Conservation (phyloP, 1,140 invertebrate species). For the Eupeodes corollae region DNA sequence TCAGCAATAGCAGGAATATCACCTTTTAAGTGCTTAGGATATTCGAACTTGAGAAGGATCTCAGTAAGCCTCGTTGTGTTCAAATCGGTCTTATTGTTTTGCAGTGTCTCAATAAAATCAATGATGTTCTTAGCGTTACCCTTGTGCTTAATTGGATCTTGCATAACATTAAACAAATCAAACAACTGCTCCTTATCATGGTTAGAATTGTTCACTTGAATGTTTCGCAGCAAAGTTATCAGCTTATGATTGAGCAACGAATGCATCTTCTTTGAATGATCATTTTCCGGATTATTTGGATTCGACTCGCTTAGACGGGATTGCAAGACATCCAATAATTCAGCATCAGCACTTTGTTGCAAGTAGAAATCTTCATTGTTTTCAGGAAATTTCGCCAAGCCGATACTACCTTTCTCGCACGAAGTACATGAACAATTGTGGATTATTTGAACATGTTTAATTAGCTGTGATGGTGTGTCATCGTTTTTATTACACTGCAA, state of each 20-base stretch:
- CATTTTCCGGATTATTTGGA: not conserved
- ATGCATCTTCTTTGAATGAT: not conserved
- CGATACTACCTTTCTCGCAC: conserved; percentile 32
- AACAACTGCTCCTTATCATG: conserved; percentile 14
- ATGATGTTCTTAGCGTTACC: conserved; percentile 19
- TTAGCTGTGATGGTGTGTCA: conserved; percentile 41
- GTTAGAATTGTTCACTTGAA: conserved; percentile 11
- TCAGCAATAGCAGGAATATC: too few species aligned
- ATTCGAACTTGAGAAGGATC: conserved; percentile 12
- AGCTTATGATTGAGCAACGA: conserved; percentile 9
- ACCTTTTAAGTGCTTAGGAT: not conserved
- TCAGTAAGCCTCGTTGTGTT: conserved; percentile 16
- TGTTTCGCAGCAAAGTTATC: conserved; percentile 14
- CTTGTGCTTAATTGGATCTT: conserved; percentile 10
- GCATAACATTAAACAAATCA: conserved; percentile 12
- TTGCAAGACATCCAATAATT: not conserved
- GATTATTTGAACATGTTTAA: conserved; percentile 52
- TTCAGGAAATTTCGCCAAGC: not conserved
- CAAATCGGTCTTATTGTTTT: conserved; percentile 16
- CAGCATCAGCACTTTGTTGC: not conserved
- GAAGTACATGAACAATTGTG: conserved; percentile 51
- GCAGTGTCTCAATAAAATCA: conserved; percentile 18
- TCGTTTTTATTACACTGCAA: conserved; percentile 44
- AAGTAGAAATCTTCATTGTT: not conserved
- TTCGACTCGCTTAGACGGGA: not conserved